Evolutionary conservation across 2,888 invertebrate genomes (phyloP).

Genomic region (Bugulina stolonifera): DNA sequence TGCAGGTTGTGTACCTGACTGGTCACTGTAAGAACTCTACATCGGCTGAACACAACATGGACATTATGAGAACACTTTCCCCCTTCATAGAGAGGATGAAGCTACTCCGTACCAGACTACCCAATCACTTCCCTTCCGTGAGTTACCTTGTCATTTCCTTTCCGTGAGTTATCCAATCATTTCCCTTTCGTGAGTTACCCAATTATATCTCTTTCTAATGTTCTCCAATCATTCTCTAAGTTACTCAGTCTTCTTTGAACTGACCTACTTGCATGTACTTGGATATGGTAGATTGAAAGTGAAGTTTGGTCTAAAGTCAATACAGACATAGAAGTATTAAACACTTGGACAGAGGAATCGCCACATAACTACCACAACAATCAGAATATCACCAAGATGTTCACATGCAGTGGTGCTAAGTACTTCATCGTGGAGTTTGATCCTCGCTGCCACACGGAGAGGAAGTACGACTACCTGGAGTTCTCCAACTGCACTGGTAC

Average conservation of each 20-base stretch:
- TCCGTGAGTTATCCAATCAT: not conserved
- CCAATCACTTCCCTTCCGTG: not conserved
- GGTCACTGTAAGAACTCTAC: not conserved
- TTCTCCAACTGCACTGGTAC: slow-evolving; percentile 34
- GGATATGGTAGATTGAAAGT: slow-evolving; percentile 37
- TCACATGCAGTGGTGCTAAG: slow-evolving; percentile 48
- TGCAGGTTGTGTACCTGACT: slow-evolving; percentile 7
- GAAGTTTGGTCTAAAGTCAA: slow-evolving; percentile 33
- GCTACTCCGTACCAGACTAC: not conserved
- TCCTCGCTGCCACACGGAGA: slow-evolving; percentile 49
- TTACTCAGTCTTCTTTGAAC: not conserved
- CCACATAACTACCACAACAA: slow-evolving; percentile 49
- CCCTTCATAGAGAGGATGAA: slow-evolving; percentile 20
- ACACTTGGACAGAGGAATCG: slow-evolving; percentile 50
- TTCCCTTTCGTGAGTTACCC: not conserved
- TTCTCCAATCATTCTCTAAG: too few species aligned
- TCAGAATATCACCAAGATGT: slow-evolving; percentile 43
- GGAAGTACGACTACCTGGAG: slow-evolving; percentile 50
- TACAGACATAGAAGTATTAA: slow-evolving; percentile 42
- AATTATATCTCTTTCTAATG: not conserved
- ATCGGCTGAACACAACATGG: not conserved
- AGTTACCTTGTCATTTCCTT: not conserved
- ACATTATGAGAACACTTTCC: not conserved
- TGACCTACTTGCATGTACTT: slow-evolving; percentile 5
- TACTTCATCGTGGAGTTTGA: slow-evolving; percentile 49